Percentiles rank a stretch among this genome's conserved stretches.
Evolutionary conservation across 2,797 vertebrate species (phyloP).

Genomic region (Acanthopagrus latus): DNA sequence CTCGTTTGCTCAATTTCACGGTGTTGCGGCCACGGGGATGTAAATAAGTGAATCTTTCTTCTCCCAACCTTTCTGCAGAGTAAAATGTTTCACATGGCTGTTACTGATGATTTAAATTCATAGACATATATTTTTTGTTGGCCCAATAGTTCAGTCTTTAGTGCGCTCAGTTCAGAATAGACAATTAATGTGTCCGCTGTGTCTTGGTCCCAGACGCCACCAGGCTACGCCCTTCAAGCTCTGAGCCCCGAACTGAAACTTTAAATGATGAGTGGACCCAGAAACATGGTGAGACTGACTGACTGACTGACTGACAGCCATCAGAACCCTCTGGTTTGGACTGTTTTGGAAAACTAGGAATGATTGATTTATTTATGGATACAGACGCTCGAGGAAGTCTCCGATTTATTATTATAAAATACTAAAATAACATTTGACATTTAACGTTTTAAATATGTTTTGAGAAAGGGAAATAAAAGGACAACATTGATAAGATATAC

Average conservation of each 20-base stretch:
- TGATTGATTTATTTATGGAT: background rate
- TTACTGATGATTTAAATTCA: background rate
- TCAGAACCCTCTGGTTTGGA: background rate
- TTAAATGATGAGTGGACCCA: background rate
- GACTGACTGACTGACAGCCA: background rate
- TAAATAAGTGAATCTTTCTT: background rate
- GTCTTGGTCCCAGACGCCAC: constrained; percentile 8
- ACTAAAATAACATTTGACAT: background rate
- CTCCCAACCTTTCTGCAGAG: constrained; percentile 38
- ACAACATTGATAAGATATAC: too few relatives aligned
- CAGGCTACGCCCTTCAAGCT: constrained; percentile 58
- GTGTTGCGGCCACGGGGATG: constrained; percentile 11
- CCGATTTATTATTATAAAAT: background rate
- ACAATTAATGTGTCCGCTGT: background rate
- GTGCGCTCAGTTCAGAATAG: background rate
- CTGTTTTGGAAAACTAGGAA: background rate
- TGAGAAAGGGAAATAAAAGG: background rate
- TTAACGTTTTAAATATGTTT: background rate
- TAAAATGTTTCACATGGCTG: background rate
- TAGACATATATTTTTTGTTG: too few relatives aligned
- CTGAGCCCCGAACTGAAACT: constrained; percentile 20
- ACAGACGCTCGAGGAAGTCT: background rate
- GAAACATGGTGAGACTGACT: background rate
- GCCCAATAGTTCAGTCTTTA: background rate
- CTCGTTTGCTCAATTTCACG: constrained; percentile 39